A percentile compares a stretch with the other conserved stretches of the same genome.
phyloP scores from a whole-genome alignment of 2,888 invertebrate species.

The Orthosia gracilis region DNA sequence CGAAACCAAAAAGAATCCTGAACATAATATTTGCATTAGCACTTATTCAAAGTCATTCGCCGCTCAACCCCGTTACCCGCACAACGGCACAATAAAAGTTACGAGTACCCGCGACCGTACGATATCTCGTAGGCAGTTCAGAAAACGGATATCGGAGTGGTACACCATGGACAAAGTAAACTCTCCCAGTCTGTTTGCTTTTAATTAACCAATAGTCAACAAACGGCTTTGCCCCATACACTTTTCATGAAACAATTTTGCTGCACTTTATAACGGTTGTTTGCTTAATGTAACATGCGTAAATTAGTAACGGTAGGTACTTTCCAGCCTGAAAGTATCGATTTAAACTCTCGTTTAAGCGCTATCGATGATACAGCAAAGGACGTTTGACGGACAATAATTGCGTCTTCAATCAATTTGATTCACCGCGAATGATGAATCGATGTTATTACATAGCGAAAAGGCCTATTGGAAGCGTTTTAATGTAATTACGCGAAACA shows the following conservation, averaged over 20 bases:
- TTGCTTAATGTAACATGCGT: constrained; percentile 70
- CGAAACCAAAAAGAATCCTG: constrained; percentile 64
- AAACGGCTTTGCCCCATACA: constrained; percentile 82
- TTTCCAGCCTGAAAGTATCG: constrained; percentile 61
- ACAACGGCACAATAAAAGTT: constrained; percentile 60
- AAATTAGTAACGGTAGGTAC: constrained; percentile 62
- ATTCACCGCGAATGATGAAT: constrained; percentile 72
- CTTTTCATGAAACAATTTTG: constrained; percentile 87
- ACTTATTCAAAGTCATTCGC: constrained; percentile 67
- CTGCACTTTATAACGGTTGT: constrained; percentile 81
- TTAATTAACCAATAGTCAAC: constrained; percentile 89
- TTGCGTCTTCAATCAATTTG: constrained; percentile 73
- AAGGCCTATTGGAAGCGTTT: constrained; percentile 68
- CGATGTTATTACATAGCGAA: constrained; percentile 67
- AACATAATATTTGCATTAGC: constrained; percentile 71
- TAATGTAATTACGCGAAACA: constrained; percentile 68
- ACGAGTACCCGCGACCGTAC: constrained; percentile 49
- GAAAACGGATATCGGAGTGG: constrained; percentile 72
- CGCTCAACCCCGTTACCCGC: constrained; percentile 47
- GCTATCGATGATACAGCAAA: constrained; percentile 67
- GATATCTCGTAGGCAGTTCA: constrained; percentile 63
- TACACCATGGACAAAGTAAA: constrained; percentile 82
- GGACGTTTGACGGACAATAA: constrained; percentile 69
- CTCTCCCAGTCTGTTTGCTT: constrained; percentile 84
- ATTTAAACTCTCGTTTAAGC: constrained; percentile 60